Evolutionary conservation across 2,888 invertebrate genomes (phyloP), one percentile per base, ranked within the genome.

Genomic region (Mystacides longicornis): DNA sequence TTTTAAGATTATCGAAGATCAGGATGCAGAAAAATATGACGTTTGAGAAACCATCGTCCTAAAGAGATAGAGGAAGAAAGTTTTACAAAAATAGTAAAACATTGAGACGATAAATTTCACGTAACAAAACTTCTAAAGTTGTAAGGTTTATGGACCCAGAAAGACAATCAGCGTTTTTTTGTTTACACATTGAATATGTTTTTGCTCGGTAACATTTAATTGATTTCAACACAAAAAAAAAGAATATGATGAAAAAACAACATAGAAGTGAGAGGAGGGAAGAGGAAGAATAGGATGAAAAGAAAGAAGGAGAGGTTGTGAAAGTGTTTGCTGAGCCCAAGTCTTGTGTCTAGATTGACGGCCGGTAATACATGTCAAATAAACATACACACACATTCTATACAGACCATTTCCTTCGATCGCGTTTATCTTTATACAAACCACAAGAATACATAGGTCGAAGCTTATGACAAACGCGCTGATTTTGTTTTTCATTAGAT

Each of bases 351-450:
- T 46, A 19, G 46, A 46, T 46, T 18, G 46, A 46, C 46, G 21
- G 48, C 48, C 48, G 48, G 53, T 53, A 53, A 53, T 53, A 47
- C 48, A 53, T 53, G 53, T 53, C 53, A 53, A 53, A 53, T 53
- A 53, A 53, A 53, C 27, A 18, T 21, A 18, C 37, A 21, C 20
- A 31, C 37, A 37, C 14, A n/a, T n/a, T n/a, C n/a, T n/a, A n/a
- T n/a, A 37, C 37, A 37, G 14, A 14, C 46, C 52, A 46, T 31
- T 52, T 52, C 52, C 52, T 52, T 46, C 27, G 23, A 23, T 23
- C 45, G 18, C 45, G 45, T 52, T 52, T 52, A 45, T 19, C 19
- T 23, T 1, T 16, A 4, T 37, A 7, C 37, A 3, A n/a, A 37
- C 37, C n/a, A n/a, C n/a, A n/a, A n/a, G n/a, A n/a, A n/a, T n/a